A percentile compares a stretch with the other conserved stretches of the same genome.
These are phyloP conservation scores for Notamacropus eugenii DNA, from an alignment of 2,797 vertebrate genomes.

Conservation along the genomic window DNA sequence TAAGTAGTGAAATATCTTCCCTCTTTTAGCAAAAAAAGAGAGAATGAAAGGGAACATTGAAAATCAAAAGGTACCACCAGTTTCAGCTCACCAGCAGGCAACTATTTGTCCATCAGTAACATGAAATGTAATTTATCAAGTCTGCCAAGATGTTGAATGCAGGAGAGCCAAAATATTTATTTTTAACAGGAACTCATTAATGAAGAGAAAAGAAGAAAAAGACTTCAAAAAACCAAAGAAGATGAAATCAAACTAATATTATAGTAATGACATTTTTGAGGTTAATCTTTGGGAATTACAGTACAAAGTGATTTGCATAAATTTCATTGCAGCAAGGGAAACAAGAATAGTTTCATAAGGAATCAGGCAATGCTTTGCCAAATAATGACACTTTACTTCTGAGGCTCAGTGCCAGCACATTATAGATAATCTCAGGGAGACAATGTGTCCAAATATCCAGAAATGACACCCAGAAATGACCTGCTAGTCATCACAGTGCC, in stretches of 20 bases:
- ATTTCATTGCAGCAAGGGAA: background rate
- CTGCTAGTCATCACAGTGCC: background rate
- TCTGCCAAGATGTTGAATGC: background rate
- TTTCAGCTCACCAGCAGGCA: background rate
- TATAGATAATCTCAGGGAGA: background rate
- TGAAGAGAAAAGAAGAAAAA: background rate
- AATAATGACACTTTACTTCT: background rate
- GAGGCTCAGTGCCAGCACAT: background rate
- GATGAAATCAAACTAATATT: background rate
- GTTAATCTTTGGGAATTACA: background rate
- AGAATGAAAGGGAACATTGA: background rate
- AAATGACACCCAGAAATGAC: background rate
- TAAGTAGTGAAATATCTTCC: background rate
- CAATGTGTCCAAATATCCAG: background rate
- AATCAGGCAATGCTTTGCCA: background rate
- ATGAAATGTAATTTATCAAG: background rate
- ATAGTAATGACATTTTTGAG: background rate
- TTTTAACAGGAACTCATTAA: background rate
- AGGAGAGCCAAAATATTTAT: conserved; percentile 3
- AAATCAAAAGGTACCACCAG: background rate
- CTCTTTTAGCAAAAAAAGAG: background rate
- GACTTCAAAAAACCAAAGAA: background rate
- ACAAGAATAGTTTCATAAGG: background rate
- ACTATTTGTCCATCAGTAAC: background rate
- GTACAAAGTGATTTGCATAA: background rate